Base-by-base conservation (phyloP, 2,797 vertebrate species). In the Pseudochromis fuscus region DNA sequence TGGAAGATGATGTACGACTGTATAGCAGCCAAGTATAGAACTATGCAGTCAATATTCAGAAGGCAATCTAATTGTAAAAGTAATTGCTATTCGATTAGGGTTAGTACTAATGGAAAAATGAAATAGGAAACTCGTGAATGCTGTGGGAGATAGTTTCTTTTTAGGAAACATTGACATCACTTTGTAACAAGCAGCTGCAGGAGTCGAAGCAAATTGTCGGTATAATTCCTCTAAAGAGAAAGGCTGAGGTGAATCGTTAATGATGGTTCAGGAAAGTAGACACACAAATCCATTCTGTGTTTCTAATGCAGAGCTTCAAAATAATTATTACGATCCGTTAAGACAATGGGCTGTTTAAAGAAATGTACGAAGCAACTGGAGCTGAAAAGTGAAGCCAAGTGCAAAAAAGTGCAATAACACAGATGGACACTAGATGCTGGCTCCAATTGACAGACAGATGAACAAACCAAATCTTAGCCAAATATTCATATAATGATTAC, bases 1-100 rank as follows among this genome's bases (percentile, higher is more conserved):
- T 33, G 31, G 9, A 12, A 21, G 24, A 37, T 27, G 66, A 64
- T 2, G 2, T 37, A 21, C 15, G 30, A 46, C n/a, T 51, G 7
- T 23, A 23, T 24, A 38, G 23, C 16, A 49, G 35, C 21, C 12
- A 8, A 30, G 30, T 2, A 11, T 30, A 16, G 4, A 24, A 11
- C 21, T 5, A 23, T 8, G 13, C 16, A 45, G 27, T 71, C 1
- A 52, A 19, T 65, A 56, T 71, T 53, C 18, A 66, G n/a, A 44
- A 59, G 18, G 35, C 15, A 18, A 52, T 67, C 13, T 0, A 0
- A 46, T 37, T 71, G 46, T 58, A 10, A 51, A 31, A 31, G 67
- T 35, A 42, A 55, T 31, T n/a, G 35, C 4, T 24, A 28, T 55
- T 30, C 55, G 40, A 64, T 53, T 48, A 33, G 11, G 4, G 16